These are phyloP conservation scores for Ornithoptera priamus DNA, from an alignment of 2,888 invertebrate genomes.

Conservation along the genomic window DNA sequence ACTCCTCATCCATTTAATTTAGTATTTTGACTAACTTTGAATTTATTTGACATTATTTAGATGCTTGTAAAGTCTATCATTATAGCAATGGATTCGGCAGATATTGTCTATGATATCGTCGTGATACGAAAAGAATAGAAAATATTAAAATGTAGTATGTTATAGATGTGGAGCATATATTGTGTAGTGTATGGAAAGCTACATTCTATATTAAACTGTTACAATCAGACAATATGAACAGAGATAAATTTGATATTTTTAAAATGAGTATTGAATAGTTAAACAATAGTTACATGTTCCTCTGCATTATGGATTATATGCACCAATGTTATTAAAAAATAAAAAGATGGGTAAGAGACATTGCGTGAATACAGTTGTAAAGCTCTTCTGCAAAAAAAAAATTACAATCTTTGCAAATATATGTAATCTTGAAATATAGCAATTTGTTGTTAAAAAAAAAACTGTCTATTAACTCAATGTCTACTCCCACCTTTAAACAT, in stretches of 20 bases:
- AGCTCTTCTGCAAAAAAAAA: background rate
- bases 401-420: background rate
- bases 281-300: conserved; percentile 32
- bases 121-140: conserved; percentile 29
- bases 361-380: conserved; percentile 3
- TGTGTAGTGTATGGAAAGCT: conserved; percentile 14
- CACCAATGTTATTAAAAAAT: conserved; percentile 19
- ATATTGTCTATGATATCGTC: background rate
- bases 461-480: conserved; percentile 4
- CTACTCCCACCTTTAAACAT: conserved; percentile 7
- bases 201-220: conserved; percentile 55
- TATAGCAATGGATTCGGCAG: background rate
- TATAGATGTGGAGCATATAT: conserved; percentile 4
- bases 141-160: conserved; percentile 19
- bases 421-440: background rate
- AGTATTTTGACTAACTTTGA: conserved; percentile 5
- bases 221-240: conserved; percentile 63
- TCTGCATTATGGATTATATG: conserved; percentile 17
- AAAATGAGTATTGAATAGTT: conserved; percentile 40
- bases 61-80: conserved; percentile 16
- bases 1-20: conserved; percentile 5
- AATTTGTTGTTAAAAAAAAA: background rate
- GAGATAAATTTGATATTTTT: conserved; percentile 40
- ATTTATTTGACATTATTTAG: conserved; percentile 16
- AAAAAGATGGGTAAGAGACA: conserved; percentile 11